A percentile compares a stretch with the other conserved stretches of the same genome.
Evolutionary conservation across 1,140 invertebrate species (phyloP).

Genomic region (Drosophila funebris): DNA sequence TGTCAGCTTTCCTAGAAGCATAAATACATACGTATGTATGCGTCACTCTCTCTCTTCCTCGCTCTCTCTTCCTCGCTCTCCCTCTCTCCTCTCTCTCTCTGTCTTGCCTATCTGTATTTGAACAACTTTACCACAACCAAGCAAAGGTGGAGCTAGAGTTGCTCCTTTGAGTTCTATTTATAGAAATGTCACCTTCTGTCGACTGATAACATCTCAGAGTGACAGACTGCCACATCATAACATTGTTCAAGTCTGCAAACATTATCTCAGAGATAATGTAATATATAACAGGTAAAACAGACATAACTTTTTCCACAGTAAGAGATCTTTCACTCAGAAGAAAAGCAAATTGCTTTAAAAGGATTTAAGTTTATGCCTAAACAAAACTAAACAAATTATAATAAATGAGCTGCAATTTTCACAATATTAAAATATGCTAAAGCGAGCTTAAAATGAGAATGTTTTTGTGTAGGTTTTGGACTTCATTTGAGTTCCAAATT

Average conservation of each 20-base stretch:
- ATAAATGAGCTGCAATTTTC: background rate
- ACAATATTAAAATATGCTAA: background rate
- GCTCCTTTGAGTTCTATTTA: slow-evolving; percentile 26
- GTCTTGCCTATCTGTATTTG: slow-evolving; percentile 22
- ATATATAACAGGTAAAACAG: too few species aligned
- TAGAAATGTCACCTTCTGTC: slow-evolving; percentile 35
- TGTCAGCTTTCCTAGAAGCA: background rate
- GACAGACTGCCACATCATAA: background rate
- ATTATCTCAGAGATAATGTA: too few species aligned
- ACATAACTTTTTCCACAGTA: too few species aligned
- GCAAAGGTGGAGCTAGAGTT: background rate
- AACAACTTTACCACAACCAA: background rate
- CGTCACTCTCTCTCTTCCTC: background rate
- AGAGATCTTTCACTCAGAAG: too few species aligned
- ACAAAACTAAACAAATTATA: background rate
- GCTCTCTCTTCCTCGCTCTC: background rate
- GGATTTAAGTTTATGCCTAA: too few species aligned
- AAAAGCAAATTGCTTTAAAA: background rate
- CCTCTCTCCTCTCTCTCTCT: background rate
- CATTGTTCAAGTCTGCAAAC: background rate
- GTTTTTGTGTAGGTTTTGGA: background rate
- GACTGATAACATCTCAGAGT: slow-evolving; percentile 7
- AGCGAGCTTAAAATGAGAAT: background rate
- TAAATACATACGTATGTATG: background rate
- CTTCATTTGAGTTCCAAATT: slow-evolving; percentile 2